Percentiles rank a stretch among this genome's conserved stretches.
Evolutionary conservation across 2,113 vertebrate species (phyloP).

Genomic region (Nycticryphes semicollaris): DNA sequence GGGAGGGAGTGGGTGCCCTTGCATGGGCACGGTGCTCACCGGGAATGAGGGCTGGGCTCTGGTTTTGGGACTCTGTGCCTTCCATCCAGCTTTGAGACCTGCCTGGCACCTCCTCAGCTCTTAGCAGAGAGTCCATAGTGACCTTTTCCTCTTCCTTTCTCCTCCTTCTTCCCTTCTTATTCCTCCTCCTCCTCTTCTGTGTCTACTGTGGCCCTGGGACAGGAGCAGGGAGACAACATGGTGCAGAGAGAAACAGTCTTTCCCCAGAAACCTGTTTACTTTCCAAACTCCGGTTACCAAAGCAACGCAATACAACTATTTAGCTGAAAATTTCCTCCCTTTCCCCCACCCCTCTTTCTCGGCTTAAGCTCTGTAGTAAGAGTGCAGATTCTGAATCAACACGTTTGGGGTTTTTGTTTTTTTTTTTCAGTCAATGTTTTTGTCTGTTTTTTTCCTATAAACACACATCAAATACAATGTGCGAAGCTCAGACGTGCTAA

Average conservation of each 20-base stretch:
- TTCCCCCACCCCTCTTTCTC: background rate
- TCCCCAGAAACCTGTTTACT: background rate
- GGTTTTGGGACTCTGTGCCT: background rate
- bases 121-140: background rate
- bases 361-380: background rate
- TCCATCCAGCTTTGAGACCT: rapidly evolving
- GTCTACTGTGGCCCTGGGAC: background rate
- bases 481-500: slow-evolving; percentile 1
- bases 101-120: background rate
- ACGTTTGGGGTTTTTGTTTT: background rate
- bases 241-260: background rate
- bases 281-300: background rate
- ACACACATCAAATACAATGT: slow-evolving; percentile 10
- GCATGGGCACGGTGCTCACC: background rate
- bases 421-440: slow-evolving; percentile 21
- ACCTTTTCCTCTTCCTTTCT: too few species aligned
- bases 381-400: background rate
- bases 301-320: background rate
- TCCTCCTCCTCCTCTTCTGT: background rate
- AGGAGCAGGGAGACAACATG: background rate
- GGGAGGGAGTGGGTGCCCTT: background rate
- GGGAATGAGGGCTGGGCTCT: background rate
- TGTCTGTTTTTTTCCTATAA: slow-evolving; percentile 28
- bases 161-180: background rate
- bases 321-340: background rate